Evolutionary conservation across 2,888 invertebrate species (phyloP).

Genomic region (Morpho achilles): DNA sequence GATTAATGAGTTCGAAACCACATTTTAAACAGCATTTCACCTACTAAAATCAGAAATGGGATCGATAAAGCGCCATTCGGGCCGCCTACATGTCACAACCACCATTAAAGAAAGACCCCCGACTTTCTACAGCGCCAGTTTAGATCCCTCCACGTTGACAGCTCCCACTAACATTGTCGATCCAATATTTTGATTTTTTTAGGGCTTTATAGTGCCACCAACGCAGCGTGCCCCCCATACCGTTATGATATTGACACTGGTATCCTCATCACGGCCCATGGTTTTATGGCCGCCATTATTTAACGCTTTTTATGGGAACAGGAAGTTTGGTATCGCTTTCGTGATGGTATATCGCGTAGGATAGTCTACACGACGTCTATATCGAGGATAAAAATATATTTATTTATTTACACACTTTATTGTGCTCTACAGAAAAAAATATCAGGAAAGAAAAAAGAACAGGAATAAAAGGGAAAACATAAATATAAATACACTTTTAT

Average conservation of each 20-base stretch:
- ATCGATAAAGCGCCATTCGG: conserved; percentile 33
- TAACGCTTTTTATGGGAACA: conserved; percentile 53
- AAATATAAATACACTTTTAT: too few relatives aligned
- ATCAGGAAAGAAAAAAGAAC: not conserved
- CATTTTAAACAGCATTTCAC: conserved; percentile 1
- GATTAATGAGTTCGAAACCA: conserved; percentile 10
- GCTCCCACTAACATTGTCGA: conserved; percentile 28
- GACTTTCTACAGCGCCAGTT: conserved; percentile 25
- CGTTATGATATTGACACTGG: conserved; percentile 51
- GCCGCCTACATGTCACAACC: conserved; percentile 29
- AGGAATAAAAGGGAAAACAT: too few relatives aligned
- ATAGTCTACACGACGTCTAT: not conserved
- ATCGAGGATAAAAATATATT: not conserved
- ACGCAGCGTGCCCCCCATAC: conserved; percentile 41
- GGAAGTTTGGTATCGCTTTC: conserved; percentile 28
- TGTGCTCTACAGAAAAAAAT: not conserved
- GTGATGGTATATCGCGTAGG: conserved; percentile 16
- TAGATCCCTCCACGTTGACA: conserved; percentile 22
- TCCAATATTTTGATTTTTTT: conserved; percentile 44
- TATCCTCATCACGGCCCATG: conserved; percentile 41
- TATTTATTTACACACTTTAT: conserved; percentile 1
- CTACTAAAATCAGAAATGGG: conserved; percentile 31
- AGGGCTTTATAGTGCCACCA: conserved; percentile 48
- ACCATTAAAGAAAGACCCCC: conserved; percentile 32
- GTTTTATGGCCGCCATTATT: conserved; percentile 49